Evolutionary conservation across 2,797 vertebrate species (phyloP).

Genomic region (Scyliorhinus canicula): DNA sequence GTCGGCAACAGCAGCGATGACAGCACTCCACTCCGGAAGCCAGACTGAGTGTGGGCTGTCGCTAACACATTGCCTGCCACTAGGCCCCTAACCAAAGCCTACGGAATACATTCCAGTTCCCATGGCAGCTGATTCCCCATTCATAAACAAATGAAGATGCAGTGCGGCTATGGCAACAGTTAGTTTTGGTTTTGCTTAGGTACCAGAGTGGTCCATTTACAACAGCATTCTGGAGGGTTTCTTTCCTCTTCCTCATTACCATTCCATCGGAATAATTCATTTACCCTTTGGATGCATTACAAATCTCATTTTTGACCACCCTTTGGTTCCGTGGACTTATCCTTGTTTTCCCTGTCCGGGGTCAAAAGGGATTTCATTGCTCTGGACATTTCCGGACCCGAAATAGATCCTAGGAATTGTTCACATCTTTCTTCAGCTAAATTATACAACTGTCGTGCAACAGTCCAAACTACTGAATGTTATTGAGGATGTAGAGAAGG

Average conservation of each 20-base stretch:
- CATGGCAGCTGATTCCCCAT: not conserved
- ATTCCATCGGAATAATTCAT: not conserved
- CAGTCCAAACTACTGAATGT: not conserved
- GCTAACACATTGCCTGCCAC: not conserved
- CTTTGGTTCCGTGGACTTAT: not conserved
- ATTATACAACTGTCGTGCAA: not conserved
- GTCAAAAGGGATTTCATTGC: too few relatives aligned
- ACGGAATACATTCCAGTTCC: not conserved
- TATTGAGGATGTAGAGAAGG: not conserved
- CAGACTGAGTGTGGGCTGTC: not conserved
- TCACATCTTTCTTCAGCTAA: not conserved
- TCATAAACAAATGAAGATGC: constrained; percentile 6
- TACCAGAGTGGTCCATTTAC: not conserved
- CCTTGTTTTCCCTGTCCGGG: too few relatives aligned
- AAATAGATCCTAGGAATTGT: not conserved
- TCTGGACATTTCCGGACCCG: not conserved
- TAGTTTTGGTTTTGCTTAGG: not conserved
- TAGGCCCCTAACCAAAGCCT: not conserved
- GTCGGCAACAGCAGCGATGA: not conserved
- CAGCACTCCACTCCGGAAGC: not conserved
- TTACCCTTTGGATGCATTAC: not conserved
- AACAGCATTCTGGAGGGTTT: not conserved
- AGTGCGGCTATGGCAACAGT: constrained; percentile 21
- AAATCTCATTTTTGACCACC: not conserved
- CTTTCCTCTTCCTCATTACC: not conserved